Base-by-base conservation (phyloP, 2,888 invertebrate genomes). In the Notodonta dromedarius region DNA sequence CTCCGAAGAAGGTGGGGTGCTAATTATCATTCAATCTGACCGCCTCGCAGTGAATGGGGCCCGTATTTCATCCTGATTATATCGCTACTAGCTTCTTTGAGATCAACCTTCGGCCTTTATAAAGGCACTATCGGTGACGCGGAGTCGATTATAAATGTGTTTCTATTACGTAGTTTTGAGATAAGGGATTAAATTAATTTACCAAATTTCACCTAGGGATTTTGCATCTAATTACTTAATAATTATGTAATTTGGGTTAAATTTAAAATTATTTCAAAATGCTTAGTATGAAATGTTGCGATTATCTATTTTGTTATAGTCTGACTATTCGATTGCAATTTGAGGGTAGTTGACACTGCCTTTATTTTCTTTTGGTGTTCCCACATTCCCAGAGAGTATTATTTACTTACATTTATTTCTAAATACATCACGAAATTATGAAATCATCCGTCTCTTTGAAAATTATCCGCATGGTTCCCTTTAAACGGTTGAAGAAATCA, bases 401-500 rank as follows among this genome's bases (percentile, higher is more conserved):
- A 35, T 35, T 5, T 35, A 35, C 35, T 4, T 7, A 5, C 35
- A 35, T 6, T 35, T 44, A 44, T 48, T n/a, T 48, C n/a, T n/a
- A 11, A 48, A 48, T 48, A 48, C 8, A 42, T 42, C 0, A 9
- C 9, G 7, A 73, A 77, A 74, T 74, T 73, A 68, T 66, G 70
- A 70, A 76, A 75, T 76, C 72, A 76, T 67, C 73, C 67, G 68
- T 70, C 70, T 73, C 73, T 68, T 60, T 64, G 67, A 75, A 75
- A 81, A 82, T 74, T 78, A 79, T 80, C 80, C 78, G 74, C 75
- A 67, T 80, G 75, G 74, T 76, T 81, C 70, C 80, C 77, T 77
- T 85, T 84, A 53, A 77, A 48, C 71, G 61, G 74, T 71, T 66
- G 70, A 64, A 54, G 57, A 58, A 69, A 69, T 46, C 69, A 83